Percentiles rank a stretch among this genome's conserved stretches.
Evolutionary conservation across 2,797 vertebrate species (phyloP).

Genomic region (Thripadectes ignobilis): DNA sequence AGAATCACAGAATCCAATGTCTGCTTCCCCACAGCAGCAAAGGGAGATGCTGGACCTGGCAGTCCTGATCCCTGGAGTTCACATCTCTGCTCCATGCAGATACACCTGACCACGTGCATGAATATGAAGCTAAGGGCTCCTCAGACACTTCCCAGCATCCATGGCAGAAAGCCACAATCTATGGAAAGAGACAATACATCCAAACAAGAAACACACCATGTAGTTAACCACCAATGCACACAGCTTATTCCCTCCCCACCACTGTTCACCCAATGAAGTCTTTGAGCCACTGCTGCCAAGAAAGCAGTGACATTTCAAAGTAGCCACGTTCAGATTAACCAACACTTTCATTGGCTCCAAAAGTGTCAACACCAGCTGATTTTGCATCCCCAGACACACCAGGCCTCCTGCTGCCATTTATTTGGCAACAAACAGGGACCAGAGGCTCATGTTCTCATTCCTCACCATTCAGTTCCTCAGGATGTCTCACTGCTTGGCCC

Average conservation of each 20-base stretch:
- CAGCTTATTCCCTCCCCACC: neutral
- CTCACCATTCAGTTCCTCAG: neutral
- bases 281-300: neutral
- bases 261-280: neutral
- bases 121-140: neutral
- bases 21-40: neutral
- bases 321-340: neutral
- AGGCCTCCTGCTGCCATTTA: neutral
- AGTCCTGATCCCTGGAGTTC: neutral
- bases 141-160: neutral
- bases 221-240: neutral
- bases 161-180: neutral
- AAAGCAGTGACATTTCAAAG: slow-evolving; percentile 12
- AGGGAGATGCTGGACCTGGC: neutral
- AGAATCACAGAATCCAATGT: neutral
- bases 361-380: neutral
- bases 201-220: neutral
- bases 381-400: neutral
- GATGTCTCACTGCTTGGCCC: neutral
- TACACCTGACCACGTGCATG: neutral
- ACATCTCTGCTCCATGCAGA: accelerated
- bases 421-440: neutral
- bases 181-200: neutral
- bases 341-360: neutral
- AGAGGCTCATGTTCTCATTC: neutral